Evolutionary conservation across 2,888 invertebrate genomes (phyloP).

Genomic region (Apomyelois bistriatella): DNA sequence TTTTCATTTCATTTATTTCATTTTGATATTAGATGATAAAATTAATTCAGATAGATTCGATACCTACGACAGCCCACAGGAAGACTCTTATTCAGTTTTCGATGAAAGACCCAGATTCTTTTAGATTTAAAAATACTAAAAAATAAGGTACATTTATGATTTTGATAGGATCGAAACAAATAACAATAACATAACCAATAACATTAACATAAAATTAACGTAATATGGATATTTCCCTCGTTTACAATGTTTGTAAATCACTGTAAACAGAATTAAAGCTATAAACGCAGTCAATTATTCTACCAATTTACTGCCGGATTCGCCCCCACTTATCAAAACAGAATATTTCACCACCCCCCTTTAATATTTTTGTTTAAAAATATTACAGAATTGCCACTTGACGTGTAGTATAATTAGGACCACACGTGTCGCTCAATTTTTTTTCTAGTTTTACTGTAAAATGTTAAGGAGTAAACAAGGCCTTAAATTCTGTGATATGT

Average conservation of each 20-base stretch:
- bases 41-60: too few species aligned
- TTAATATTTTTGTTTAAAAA: not conserved
- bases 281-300: conserved; percentile 7
- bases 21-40: too few species aligned
- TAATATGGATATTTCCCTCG: not conserved
- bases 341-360: not conserved
- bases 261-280: conserved; percentile 7
- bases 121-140: too few species aligned
- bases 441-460: too few species aligned
- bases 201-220: not conserved
- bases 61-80: too few species aligned
- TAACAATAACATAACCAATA: not conserved
- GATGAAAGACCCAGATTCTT: too few species aligned
- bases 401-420: not conserved
- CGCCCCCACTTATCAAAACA: conserved; percentile 8
- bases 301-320: conserved; percentile 4
- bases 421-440: too few species aligned
- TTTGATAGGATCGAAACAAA: not conserved
- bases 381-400: not conserved
- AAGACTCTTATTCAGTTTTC: too few species aligned
- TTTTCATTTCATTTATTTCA: too few species aligned
- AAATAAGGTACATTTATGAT: too few species aligned
- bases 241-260: conserved; percentile 3
- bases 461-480: too few species aligned
- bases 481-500: too few species aligned